Percentiles rank a stretch among this genome's conserved stretches.
These are phyloP conservation scores for Baryphthengus martii DNA, from an alignment of 2,113 vertebrate genomes.

Conservation along the genomic window DNA sequence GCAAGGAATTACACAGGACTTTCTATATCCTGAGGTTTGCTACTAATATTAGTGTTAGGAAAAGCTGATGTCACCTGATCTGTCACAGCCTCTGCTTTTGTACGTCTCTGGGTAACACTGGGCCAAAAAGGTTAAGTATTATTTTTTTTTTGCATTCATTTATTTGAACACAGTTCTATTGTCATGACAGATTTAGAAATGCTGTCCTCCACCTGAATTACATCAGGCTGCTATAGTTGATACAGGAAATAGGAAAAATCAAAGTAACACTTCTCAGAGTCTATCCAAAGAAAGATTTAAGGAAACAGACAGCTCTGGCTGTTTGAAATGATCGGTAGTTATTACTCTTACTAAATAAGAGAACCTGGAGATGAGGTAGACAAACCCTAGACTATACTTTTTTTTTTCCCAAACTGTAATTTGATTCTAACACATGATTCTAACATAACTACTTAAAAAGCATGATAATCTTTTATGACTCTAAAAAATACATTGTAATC, in stretches of 20 bases:
- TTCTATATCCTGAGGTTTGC: not conserved
- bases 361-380: not conserved
- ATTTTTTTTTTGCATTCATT: slow-evolving; percentile 32
- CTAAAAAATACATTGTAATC: not conserved
- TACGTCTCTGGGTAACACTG: not conserved
- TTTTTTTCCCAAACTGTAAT: not conserved
- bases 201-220: slow-evolving; percentile 19
- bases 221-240: not conserved
- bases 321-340: not conserved
- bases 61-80: slow-evolving; percentile 45
- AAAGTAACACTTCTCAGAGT: not conserved
- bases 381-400: not conserved
- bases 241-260: slow-evolving; percentile 16
- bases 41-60: slow-evolving; percentile 14
- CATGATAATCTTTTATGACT: not conserved
- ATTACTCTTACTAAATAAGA: not conserved
- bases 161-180: not conserved
- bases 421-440: not conserved
- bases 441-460: not conserved
- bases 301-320: not conserved
- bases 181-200: slow-evolving; percentile 35
- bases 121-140: not conserved
- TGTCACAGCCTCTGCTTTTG: not conserved
- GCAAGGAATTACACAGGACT: not conserved
- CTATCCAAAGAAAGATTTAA: not conserved